Evolutionary conservation across 2,797 vertebrate genomes (phyloP).

Genomic region (Heterohyrax brucei): DNA sequence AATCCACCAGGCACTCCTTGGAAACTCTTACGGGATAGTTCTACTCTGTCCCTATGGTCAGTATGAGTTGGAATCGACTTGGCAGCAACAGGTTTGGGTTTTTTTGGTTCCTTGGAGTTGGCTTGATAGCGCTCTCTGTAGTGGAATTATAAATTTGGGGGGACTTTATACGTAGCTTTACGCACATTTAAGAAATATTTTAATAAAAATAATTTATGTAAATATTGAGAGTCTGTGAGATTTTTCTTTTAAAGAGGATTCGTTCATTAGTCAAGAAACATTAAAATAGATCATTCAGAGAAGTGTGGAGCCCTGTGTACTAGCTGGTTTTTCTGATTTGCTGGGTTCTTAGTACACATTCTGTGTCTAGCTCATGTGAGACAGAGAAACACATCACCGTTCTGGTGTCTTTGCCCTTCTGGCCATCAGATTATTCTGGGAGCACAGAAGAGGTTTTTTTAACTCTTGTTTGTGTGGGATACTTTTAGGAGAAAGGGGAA

Average conservation of each 20-base stretch:
- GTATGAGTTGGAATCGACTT: too few relatives aligned
- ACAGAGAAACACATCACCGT: neutral
- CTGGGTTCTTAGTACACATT: neutral
- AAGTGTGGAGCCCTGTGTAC: neutral
- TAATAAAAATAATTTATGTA: conserved; percentile 1
- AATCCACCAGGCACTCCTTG: too few relatives aligned
- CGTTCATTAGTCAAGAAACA: neutral
- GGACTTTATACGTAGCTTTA: conserved; percentile 52
- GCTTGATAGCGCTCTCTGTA: conserved; percentile 39
- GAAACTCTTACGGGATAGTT: too few relatives aligned
- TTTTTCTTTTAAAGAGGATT: conserved; percentile 8
- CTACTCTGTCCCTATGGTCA: too few relatives aligned
- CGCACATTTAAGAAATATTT: conserved; percentile 39
- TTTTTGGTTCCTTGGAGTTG: neutral
- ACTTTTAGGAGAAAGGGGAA: conserved; percentile 3
- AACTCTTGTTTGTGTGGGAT: neutral
- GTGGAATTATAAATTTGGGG: conserved; percentile 13
- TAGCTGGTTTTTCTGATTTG: neutral
- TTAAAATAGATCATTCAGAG: neutral
- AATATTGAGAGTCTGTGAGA: neutral
- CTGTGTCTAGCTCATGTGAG: neutral
- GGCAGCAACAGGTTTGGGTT: too few relatives aligned
- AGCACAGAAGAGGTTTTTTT: neutral
- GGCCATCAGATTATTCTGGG: neutral
- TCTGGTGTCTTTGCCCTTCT: neutral